Evolutionary conservation across 2,888 invertebrate species (phyloP), one percentile per base, ranked within the genome.

Genomic region (Seladonia tumulorum): DNA sequence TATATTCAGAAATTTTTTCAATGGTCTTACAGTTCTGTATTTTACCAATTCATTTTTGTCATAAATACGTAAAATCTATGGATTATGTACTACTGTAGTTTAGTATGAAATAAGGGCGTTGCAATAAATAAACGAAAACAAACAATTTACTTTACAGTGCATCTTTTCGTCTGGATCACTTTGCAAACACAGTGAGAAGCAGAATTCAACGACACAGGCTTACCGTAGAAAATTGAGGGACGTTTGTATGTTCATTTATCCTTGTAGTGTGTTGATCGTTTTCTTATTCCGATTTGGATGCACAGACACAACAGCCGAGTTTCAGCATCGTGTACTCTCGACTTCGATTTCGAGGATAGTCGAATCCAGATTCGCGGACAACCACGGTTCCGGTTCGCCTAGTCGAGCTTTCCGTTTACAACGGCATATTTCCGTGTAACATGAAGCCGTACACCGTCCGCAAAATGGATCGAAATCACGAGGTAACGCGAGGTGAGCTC

Each of bases 351-450:
- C 53, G 53, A 53, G 53, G 53, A 53, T 53, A 53, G 22, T n/a
- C 53, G 53, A 53, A 10, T 8, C 53, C 22, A 53, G 53, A 53
- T 53, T 53, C 18, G 53, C 25, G 25, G n/a, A 77, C 18, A 42
- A 53, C 39, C 5, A 22, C 14, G 29, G 16, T 45, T 76, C 5
- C 68, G 25, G 45, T 8, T 73, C 72, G 35, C 35, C 29, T 73
- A 60, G 8, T 42, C 57, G 25, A 53, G 35, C 39, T 16, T 42
- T 42, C 49, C 39, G 63, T 74, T 63, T 22, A 22, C 53, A 39
- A 68, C 63, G 25, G 49, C 66, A 70, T 57, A 57, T 78, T 70
- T 57, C 66, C 49, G 42, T 42, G 80, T 25, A 74, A 49, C 49
- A 25, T 29, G 39, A 49, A 53, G 42, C 45, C 12, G 29, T 57